Base-by-base conservation (phyloP, 2,888 invertebrate genomes). In the Lissocephala sabroskyi region DNA sequence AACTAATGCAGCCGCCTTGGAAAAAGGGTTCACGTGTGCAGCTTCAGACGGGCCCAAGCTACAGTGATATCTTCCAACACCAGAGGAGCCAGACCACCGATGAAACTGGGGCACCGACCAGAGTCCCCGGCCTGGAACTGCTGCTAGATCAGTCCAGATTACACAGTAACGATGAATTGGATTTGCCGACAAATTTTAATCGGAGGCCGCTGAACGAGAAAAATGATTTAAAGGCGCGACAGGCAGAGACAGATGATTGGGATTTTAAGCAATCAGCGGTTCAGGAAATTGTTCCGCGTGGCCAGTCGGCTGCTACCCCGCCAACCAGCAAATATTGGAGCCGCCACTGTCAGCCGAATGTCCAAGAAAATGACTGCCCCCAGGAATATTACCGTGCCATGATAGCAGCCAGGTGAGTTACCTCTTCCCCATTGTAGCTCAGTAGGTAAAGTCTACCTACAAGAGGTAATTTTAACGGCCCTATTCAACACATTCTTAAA, bases 401-500 rank as follows among this genome's bases (percentile, higher is more conserved):
- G 52, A 43, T 68, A 48, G 70, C 73, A 23, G 64, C 63, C 76
- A 81, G 80, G 81, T 81, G 67, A 79, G 79, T 49, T 32, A n/a
- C n/a, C n/a, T n/a, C n/a, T n/a, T n/a, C n/a, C n/a, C n/a, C n/a
- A n/a, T n/a, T n/a, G n/a, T n/a, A n/a, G n/a, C n/a, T n/a, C n/a
- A n/a, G n/a, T n/a, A n/a, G n/a, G n/a, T 41, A 23, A 37, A 39
- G 39, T 39, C 18, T 26, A 2, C 14, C 30, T 13, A 33, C 30
- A 17, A 2, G 35, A n/a, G 30, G 42, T 51, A 45, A 52, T 16
- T 54, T 33, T 33, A 46, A 23, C 41, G 19, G 33, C 19, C 18
- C 40, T 40, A 46, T 29, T 41, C 17, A 41, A 30, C 18, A 11
- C 41, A 39, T 26, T 41, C 28, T 41, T 30, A n/a, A 13, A 13